A percentile compares a stretch with the other conserved stretches of the same genome.
Conservation (phyloP, 2,888 invertebrate genomes). For the Acleris holmiana region DNA sequence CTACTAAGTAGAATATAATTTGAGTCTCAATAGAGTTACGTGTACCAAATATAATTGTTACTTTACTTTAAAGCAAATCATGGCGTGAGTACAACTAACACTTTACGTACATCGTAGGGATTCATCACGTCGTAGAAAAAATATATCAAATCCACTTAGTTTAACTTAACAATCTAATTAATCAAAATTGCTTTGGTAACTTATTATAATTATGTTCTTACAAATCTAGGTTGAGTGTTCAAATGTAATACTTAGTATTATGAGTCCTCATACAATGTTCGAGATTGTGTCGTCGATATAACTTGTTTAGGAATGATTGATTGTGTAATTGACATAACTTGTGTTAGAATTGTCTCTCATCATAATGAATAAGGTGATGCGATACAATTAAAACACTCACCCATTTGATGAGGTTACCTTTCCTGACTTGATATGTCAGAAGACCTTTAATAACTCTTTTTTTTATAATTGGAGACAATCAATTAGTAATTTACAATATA, state of each 20-base stretch:
- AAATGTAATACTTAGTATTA: constrained; percentile 40
- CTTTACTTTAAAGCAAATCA: constrained; percentile 61
- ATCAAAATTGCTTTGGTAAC: constrained; percentile 81
- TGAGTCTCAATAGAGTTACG: constrained; percentile 71
- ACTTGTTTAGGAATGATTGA: no score
- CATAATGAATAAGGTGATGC: neutral
- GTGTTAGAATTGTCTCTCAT: neutral
- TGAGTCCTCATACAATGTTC: constrained; percentile 15
- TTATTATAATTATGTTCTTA: constrained; percentile 65
- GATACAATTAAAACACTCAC: neutral
- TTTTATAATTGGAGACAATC: neutral
- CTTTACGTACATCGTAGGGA: constrained; percentile 49
- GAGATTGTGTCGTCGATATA: neutral
- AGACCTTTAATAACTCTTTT: no score
- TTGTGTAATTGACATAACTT: no score
- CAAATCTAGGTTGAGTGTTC: constrained; percentile 50
- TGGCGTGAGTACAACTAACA: constrained; percentile 51
- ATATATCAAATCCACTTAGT: constrained; percentile 60
- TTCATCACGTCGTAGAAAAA: constrained; percentile 65
- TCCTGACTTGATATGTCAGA: no score
- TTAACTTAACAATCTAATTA: constrained; percentile 54
- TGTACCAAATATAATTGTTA: constrained; percentile 65
- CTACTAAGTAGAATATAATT: constrained; percentile 51
- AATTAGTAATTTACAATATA: neutral
- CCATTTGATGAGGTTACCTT: neutral